Percentiles rank a stretch among this genome's conserved stretches.
Evolutionary conservation across 2,113 vertebrate genomes (phyloP).

Genomic region (Murina feae): DNA sequence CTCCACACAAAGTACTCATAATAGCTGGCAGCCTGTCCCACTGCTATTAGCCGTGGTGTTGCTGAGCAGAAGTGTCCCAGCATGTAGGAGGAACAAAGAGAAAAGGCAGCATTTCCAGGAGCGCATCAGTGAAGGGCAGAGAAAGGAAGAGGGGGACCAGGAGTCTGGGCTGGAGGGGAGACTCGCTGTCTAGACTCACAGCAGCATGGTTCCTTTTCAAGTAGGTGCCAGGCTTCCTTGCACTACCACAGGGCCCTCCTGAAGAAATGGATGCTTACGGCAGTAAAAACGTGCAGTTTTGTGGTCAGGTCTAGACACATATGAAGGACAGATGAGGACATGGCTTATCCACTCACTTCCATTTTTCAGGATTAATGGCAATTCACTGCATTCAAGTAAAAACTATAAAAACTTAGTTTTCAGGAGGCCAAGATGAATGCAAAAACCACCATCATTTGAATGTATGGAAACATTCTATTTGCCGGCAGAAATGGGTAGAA

Average conservation of each 20-base stretch:
- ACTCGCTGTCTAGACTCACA: background rate
- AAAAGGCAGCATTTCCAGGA: background rate
- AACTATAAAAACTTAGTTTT: background rate
- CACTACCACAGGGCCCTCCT: background rate
- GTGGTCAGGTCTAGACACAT: background rate
- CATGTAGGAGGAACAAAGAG: conserved; percentile 17
- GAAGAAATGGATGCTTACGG: background rate
- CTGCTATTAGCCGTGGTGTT: conserved; percentile 3
- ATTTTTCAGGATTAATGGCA: background rate
- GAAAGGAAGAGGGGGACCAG: background rate
- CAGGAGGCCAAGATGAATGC: background rate
- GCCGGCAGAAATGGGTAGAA: background rate
- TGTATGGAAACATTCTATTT: background rate
- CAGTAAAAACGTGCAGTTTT: background rate
- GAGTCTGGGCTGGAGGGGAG: background rate
- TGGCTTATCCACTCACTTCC: background rate
- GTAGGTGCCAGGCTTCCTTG: background rate
- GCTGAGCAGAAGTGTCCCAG: background rate
- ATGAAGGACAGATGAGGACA: background rate
- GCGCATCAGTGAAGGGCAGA: background rate
- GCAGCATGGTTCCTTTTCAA: background rate
- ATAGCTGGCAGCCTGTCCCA: background rate
- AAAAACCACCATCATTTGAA: background rate
- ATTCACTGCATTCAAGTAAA: background rate
- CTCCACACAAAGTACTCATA: background rate